phyloP scores from a whole-genome alignment of 2,113 vertebrate species.

The Oreotragus oreotragus region DNA sequence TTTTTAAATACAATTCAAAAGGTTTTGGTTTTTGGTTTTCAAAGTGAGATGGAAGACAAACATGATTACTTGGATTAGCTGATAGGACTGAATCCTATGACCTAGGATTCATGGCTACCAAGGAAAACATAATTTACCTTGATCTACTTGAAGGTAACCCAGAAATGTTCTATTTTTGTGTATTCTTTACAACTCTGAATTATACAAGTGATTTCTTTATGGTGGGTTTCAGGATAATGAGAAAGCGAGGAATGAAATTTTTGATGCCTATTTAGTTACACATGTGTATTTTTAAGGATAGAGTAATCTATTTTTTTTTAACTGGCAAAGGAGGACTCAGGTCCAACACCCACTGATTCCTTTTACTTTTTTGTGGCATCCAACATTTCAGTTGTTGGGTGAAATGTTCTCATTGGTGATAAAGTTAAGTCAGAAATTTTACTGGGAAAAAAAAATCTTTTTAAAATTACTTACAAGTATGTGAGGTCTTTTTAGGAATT shows the following conservation, averaged over 20 bases:
- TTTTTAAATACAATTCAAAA: not conserved
- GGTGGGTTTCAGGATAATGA: not conserved
- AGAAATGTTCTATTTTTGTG: not conserved
- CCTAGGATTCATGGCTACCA: not conserved
- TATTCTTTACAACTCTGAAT: conserved; percentile 15
- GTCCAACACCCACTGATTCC: not conserved
- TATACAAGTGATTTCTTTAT: not conserved
- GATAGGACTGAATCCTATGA: not conserved
- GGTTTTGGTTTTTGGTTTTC: conserved; percentile 1
- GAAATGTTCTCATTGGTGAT: not conserved
- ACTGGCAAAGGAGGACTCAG: not conserved
- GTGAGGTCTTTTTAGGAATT: conserved; percentile 1
- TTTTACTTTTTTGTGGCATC: conserved; percentile 13
- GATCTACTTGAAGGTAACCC: not conserved
- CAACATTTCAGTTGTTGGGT: not conserved
- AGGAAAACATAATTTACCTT: not conserved
- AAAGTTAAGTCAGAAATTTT: not conserved
- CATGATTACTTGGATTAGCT: not conserved
- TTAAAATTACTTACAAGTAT: not conserved
- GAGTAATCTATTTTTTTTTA: not conserved
- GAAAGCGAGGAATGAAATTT: not conserved
- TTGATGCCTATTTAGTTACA: not conserved
- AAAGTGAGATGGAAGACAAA: not conserved
- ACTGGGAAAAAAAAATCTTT: not conserved
- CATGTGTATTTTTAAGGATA: conserved; percentile 2